Evolutionary conservation across 2,797 vertebrate genomes (phyloP), one percentile per base, ranked within the genome.

Genomic region (Coranthus polyacanthus): DNA sequence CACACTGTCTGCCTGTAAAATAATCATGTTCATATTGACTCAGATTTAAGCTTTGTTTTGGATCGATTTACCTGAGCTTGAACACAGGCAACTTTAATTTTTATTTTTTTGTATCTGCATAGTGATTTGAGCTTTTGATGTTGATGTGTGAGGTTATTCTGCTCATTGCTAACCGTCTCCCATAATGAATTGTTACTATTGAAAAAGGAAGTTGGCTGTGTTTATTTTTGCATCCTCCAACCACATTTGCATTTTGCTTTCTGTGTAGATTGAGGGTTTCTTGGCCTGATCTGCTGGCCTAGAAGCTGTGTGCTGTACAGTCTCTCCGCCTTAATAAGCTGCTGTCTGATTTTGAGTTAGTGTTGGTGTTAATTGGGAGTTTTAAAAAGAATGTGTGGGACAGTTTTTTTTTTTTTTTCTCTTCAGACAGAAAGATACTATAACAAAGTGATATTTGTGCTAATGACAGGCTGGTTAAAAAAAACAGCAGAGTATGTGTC

Each of bases 71-170:
- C 16, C 36, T 44, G 26, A 12, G 10, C 16, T 37, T 20, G 12
- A 24, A 53, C 16, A 24, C 29, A 5, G 18, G 22, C 43, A 5
- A 12, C 15, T 38, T 51, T 55, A 29, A n/a, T 43, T 62, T 67
- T 20, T 21, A 55, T 41, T 10, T 42, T 67, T 36, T 70, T 55
- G 57, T 69, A 4, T 58, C 60, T 62, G 15, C 54, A 32, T 55
- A 45, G 43, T 56, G 51, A 60, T 53, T 53, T 53, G 59, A 17
- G 21, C 67, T 71, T 47, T 58, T 43, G 62, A 71, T 63, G 53
- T 56, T 37, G 20, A 37, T 18, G 55, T 68, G 42, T 50, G 51
- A 68, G 57, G 24, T 18, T 42, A 51, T 45, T n/a, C 13, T 7
- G 1, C 45, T 46, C 13, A 1, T 21, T 39, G 36, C 34, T 21